Evolutionary conservation across 2,888 invertebrate genomes (phyloP), one percentile per base, ranked within the genome.

Genomic region (Yponomeuta sedellus): DNA sequence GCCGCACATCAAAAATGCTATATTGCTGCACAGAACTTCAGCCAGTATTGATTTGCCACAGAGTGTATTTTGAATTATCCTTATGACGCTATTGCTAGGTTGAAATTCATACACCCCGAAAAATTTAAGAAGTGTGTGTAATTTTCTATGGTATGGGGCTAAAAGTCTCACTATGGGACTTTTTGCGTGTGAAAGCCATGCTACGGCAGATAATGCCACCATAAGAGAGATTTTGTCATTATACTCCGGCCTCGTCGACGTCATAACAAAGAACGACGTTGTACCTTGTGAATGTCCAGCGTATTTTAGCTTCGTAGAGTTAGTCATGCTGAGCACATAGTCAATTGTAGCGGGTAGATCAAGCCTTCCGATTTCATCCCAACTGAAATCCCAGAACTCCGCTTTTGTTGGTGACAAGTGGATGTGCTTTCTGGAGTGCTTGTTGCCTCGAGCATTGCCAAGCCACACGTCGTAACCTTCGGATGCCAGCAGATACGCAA

Each of bases 341-440:
- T 96, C 94, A 61, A 97, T 93, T 78, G 93, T 93, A 0, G 94
- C 92, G 3, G 96, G 95, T 16, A 96, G 72, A 80, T 97, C 97
- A 72, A 85, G 92, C 56, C 85, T 75, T 0, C 93, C 95, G 79
- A 96, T 95, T 75, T 95, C 93, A 77, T 96, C 94, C 92, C 93
- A 96, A 69, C 94, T 94, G 71, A 92, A 93, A 40, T 89, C 74
- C 93, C 93, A 93, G 73, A 85, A 93, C 59, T 82, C 75, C n/a
- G 69, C 56, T 40, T 87, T 79, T 52, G 20, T 39, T 3, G 81
- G 71, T 61, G 79, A 68, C 78, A 76, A 69, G 1, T 76, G 77
- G 1, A 73, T 71, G 72, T 94, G 94, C 20, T 78, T 81, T 58
- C 82, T 79, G 10, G 91, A 88, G 74, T 93, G 93, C 1, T 58